Percentiles rank a stretch among this genome's conserved stretches.
Conservation (phyloP, 1,140 invertebrate species). For the Psix sp. region DNA sequence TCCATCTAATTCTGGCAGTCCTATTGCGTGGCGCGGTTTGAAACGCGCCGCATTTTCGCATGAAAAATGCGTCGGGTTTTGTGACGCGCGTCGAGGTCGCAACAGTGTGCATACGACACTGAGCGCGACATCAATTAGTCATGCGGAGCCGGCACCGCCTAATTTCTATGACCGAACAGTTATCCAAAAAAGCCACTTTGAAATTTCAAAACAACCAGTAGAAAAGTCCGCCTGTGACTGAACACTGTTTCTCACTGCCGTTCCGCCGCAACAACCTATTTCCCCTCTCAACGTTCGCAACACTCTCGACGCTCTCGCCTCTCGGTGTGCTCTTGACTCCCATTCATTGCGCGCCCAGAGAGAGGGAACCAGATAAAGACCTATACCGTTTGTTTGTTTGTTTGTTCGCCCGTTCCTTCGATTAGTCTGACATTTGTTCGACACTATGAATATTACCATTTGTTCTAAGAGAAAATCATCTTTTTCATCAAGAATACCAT, state of each 20-base stretch:
- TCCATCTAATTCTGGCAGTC: conserved; percentile 36
- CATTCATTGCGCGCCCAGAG: conserved; percentile 33
- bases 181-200: neutral
- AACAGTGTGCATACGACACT: conserved; percentile 15
- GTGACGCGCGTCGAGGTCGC: conserved; percentile 12
- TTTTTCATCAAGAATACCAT: too few relatives aligned
- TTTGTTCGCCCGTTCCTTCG: conserved; percentile 13
- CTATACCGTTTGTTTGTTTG: conserved; percentile 42
- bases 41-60: conserved; percentile 45
- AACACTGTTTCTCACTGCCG: conserved; percentile 28
- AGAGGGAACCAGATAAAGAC: conserved; percentile 30
- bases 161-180: neutral
- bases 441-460: neutral
- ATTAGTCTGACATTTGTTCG: neutral
- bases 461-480: too few relatives aligned
- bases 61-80: conserved; percentile 19
- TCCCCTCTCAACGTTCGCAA: conserved; percentile 23
- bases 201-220: neutral
- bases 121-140: neutral
- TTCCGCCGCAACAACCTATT: conserved; percentile 41
- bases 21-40: conserved; percentile 38
- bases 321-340: conserved; percentile 25
- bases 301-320: neutral
- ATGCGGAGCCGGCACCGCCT: conserved; percentile 16
- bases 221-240: conserved; percentile 20